These are phyloP conservation scores for Epizoanthus rinbou DNA, from an alignment of 92 coral and sea anemone species.

Conservation along the genomic window DNA sequence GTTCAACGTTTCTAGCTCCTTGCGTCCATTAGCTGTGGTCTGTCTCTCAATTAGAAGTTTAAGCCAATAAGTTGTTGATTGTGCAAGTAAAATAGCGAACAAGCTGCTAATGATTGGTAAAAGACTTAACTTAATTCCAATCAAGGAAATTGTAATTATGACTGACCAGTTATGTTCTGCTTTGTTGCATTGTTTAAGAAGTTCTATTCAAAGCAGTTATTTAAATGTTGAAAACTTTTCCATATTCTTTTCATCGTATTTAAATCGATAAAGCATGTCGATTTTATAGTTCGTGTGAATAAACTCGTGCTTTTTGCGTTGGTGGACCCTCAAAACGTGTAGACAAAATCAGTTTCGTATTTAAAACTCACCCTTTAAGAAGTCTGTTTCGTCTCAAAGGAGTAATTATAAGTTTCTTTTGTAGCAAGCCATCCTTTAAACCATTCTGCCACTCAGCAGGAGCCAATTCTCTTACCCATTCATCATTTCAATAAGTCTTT, in stretches of 20 bases:
- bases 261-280: conserved; percentile 29
- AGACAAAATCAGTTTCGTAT: not conserved
- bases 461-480: not conserved
- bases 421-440: conserved; percentile 42
- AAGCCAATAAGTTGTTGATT: conserved; percentile 38
- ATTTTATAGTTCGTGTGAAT: conserved; percentile 17
- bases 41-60: conserved; percentile 37
- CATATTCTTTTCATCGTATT: conserved; percentile 29
- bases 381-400: not conserved
- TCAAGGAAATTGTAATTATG: conserved; percentile 52
- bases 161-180: conserved; percentile 45
- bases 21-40: conserved; percentile 15
- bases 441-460: conserved; percentile 31
- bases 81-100: conserved; percentile 28
- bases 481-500: conserved; percentile 6
- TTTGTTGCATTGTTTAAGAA: conserved; percentile 40
- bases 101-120: conserved; percentile 65
- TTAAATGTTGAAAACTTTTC: conserved; percentile 35
- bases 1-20: conserved; percentile 12
- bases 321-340: not conserved
- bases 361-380: conserved; percentile 14
- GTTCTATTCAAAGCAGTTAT: conserved; percentile 32
- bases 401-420: conserved; percentile 38
- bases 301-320: not conserved
- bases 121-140: conserved; percentile 51